Base-by-base conservation (phyloP, 1,140 invertebrate species). In the Bicyclus anynana region DNA sequence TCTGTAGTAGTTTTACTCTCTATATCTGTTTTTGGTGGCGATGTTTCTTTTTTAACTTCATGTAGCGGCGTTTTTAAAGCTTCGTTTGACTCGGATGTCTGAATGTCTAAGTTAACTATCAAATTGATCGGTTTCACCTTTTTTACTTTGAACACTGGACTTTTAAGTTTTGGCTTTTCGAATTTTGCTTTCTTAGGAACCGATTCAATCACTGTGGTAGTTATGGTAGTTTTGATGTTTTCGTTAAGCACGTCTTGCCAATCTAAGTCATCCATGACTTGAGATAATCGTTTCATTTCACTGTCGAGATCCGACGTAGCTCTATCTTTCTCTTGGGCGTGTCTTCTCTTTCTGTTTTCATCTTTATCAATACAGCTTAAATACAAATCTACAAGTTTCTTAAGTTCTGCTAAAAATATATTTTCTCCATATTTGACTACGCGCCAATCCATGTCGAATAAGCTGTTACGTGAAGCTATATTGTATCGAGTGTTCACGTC, bases 381-480 rank as follows among this genome's bases (percentile, higher is more conserved):
- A 42, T 74, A 74, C 10, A 85, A 42, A 53, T 90, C 87, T 4
- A 87, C 71, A 27, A 89, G 53, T 50, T 87, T 84, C 50, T 83
- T 86, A 0, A 87, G 56, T 66, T 90, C 89, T 9, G 84, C 83
- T 21, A 84, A 56, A 5, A 89, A 75, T 40, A 90, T 89, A 62
- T 80, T 87, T 33, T 90, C 85, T 2, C 87, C 89, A 42, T 90
- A 90, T 38, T 86, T 89, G 0, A 90, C 53, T 1, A 90, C 86
- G 10, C 85, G 72, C 77, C 87, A 89, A 51, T 90, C 87, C 87
- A 89, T 89, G 62, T 89, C 78, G 9, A 80, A 66, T 2, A 88
- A 51, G 38, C 80, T 85, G 50, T 88, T 86, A 21, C 63, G 77
- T 3, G 85, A 73, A 0, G 79, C 80, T 2, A 80, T 33, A 55